These are phyloP conservation scores for Drosophila incognita DNA, from an alignment of 2,888 invertebrate genomes.

Conservation along the genomic window DNA sequence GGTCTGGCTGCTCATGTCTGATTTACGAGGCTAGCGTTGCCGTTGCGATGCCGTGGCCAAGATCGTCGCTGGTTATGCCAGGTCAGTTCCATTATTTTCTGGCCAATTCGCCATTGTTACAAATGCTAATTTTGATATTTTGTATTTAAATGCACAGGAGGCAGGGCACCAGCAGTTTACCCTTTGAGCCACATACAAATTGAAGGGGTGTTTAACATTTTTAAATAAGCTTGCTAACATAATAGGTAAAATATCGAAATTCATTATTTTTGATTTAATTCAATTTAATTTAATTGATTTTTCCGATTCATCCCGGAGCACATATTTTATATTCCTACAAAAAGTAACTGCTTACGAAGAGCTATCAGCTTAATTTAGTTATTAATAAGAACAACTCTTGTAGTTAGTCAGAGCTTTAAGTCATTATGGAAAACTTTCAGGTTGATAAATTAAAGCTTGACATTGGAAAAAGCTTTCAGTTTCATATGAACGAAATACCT, in stretches of 20 bases:
- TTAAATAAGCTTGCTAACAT: not conserved
- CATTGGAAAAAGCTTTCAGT: not conserved
- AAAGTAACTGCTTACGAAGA: not conserved
- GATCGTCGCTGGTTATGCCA: constrained; percentile 71
- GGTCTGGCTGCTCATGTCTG: constrained; percentile 54
- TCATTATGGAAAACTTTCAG: not conserved
- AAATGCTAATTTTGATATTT: constrained; percentile 84
- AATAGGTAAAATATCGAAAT: fast-evolving
- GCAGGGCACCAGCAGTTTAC: constrained; percentile 42
- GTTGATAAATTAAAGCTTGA: not conserved
- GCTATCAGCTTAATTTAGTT: not conserved
- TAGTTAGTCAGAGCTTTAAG: not conserved
- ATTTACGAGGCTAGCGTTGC: constrained; percentile 64
- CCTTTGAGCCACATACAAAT: constrained; percentile 9
- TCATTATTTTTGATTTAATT: not conserved
- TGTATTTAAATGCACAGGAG: constrained; percentile 81
- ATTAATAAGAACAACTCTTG: not conserved
- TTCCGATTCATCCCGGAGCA: not conserved
- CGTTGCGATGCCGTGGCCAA: constrained; percentile 55
- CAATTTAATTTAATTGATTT: not conserved
- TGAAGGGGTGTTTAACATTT: not conserved
- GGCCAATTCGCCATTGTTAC: constrained; percentile 83
- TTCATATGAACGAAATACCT: not conserved
- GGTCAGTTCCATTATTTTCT: constrained; percentile 81
- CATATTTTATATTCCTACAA: not conserved